phyloP scores from a whole-genome alignment of 2,797 vertebrate species.

The Champsocephalus esox region DNA sequence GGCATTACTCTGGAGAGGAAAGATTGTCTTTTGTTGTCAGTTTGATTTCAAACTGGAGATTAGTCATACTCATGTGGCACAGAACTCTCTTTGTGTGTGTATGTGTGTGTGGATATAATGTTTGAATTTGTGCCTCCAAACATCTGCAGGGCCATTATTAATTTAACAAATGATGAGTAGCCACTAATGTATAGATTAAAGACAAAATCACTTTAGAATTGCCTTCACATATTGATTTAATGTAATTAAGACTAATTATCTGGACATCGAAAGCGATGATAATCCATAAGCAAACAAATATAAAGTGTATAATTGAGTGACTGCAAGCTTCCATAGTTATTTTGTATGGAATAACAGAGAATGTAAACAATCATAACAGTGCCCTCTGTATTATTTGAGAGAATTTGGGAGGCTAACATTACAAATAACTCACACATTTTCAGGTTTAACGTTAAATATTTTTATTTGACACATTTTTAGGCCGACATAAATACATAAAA shows the following conservation, averaged over 20 bases:
- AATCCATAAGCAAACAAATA: background rate
- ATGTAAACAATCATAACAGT: background rate
- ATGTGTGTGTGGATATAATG: background rate
- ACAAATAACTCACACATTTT: background rate
- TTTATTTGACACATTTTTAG: background rate
- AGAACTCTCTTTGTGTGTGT: constrained; percentile 32
- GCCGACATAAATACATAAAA: background rate
- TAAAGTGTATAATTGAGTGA: background rate
- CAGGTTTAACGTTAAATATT: background rate
- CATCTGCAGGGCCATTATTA: constrained; percentile 37
- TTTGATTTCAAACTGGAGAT: constrained; percentile 71
- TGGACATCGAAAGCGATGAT: constrained; percentile 2
- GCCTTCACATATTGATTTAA: background rate
- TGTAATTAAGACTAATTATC: constrained; percentile 1
- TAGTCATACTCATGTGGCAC: constrained; percentile 64
- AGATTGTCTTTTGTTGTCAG: constrained; percentile 74
- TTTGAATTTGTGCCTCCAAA: constrained; percentile 39
- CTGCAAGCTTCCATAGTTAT: background rate
- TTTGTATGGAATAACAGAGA: background rate
- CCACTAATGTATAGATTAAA: constrained; percentile 16
- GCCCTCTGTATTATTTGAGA: background rate
- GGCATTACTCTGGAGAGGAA: constrained; percentile 68
- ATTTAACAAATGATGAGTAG: constrained; percentile 7
- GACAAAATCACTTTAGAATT: background rate
- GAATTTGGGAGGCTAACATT: background rate